Evolutionary conservation across 2,888 invertebrate species (phyloP), one percentile per base, ranked within the genome.

Genomic region (Germaria angustata): DNA sequence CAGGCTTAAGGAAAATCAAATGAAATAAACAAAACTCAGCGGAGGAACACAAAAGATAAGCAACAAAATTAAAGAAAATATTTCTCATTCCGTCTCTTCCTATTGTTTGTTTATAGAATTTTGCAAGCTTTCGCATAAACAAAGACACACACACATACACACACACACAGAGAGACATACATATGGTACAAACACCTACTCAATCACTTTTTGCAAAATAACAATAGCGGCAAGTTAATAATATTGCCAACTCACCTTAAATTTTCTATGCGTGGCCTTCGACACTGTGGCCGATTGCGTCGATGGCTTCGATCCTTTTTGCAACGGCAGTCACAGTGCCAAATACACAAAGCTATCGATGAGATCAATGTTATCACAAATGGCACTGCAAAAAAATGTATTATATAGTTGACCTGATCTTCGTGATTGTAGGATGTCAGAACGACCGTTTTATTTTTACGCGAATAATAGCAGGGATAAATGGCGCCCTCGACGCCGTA

Each of bases 381-480:
- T 83, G 96, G 96, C 87, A 96, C 94, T 77, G 95, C 96, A 91
- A 96, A 94, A 90, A 95, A 96, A 91, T 96, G 94, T 85, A 96
- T 95, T 87, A 96, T 96, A 85, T 95, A 94, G 81, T 95, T 94
- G 86, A 96, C 94, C 90, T 96, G 96, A 89, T 95, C 95, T 85
- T 95, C 95, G 84, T 95, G 93, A 89, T 96, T 95, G 93, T 96
- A 97, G 87, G 95, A 93, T 61, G 96, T 95, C 88, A 97, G 92
- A 84, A 96, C 97, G 86, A 97, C 95, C 81, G 95, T 95, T 82
- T 94, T 94, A 90, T 97, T 96, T 87, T 96, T 95, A 87, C 95
- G 93, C 91, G 96, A 96, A 91, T 96, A 97, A 92, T 95, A 97
- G 89, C 97, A 97, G 55, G 97, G 96, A 90, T 96, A 97, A 82